Percentiles rank a stretch among this genome's conserved stretches.
Evolutionary conservation across 1,140 invertebrate species (phyloP).

Genomic region (Sitophilus oryzae): DNA sequence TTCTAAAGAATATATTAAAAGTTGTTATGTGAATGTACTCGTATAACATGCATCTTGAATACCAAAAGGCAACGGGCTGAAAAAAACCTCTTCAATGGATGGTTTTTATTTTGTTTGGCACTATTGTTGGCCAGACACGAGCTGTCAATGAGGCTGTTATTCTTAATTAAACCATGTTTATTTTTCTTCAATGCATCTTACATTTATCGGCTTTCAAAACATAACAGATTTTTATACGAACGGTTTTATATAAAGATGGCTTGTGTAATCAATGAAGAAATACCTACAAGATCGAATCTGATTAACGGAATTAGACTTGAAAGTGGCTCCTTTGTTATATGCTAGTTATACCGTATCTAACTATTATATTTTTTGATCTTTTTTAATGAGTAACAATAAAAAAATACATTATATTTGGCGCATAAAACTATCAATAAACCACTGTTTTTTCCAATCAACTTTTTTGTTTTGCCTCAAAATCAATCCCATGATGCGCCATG

Average conservation of each 20-base stretch:
- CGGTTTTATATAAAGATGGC: neutral
- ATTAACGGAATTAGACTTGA: neutral
- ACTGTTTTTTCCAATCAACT: too few relatives aligned
- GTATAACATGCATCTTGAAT: slow-evolving; percentile 2
- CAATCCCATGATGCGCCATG: too few relatives aligned
- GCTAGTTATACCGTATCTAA: too few relatives aligned
- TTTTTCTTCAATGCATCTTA: slow-evolving; percentile 5
- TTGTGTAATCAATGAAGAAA: neutral
- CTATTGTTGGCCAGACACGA: slow-evolving; percentile 9
- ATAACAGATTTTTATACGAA: neutral
- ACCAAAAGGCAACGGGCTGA: slow-evolving; percentile 29
- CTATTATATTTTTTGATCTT: too few relatives aligned
- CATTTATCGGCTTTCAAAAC: neutral
- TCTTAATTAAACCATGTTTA: slow-evolving; percentile 16
- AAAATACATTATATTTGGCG: too few relatives aligned
- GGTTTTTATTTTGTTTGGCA: slow-evolving; percentile 18
- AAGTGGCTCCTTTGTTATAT: neutral
- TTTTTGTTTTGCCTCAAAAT: too few relatives aligned
- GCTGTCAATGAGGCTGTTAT: slow-evolving; percentile 10
- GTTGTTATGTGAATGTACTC: too few relatives aligned
- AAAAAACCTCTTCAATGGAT: slow-evolving; percentile 24
- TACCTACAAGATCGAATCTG: neutral
- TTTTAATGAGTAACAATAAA: too few relatives aligned
- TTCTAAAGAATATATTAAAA: too few relatives aligned
- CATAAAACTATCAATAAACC: too few relatives aligned